Percentiles rank a stretch among this genome's conserved stretches.
These are phyloP conservation scores for Otis tarda DNA, from an alignment of 2,113 vertebrate genomes.

Conservation along the genomic window DNA sequence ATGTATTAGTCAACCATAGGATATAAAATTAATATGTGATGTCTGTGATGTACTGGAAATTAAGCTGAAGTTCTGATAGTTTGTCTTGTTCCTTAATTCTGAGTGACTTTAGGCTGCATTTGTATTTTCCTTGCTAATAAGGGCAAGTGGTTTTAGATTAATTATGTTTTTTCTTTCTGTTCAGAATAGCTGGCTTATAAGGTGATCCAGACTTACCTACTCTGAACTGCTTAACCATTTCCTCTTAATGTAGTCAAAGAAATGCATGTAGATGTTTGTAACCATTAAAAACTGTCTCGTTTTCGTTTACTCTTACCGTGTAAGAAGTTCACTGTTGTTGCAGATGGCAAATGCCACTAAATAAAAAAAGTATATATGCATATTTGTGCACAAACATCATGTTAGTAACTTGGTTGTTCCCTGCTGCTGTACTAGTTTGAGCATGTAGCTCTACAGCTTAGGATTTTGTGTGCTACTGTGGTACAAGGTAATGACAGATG, in stretches of 20 bases:
- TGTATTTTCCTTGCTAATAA: background rate
- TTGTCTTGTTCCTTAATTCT: background rate
- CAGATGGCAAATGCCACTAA: background rate
- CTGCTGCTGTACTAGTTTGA: background rate
- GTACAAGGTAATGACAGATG: background rate
- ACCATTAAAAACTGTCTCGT: background rate
- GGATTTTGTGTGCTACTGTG: background rate
- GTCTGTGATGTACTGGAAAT: background rate
- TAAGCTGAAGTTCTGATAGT: background rate
- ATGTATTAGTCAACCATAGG: background rate
- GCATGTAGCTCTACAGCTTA: background rate
- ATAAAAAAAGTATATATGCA: background rate
- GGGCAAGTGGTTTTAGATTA: background rate
- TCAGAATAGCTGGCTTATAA: background rate
- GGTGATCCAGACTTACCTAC: background rate
- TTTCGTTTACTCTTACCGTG: background rate
- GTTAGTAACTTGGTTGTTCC: background rate
- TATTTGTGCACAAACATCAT: background rate
- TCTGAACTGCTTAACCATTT: background rate
- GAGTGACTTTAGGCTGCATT: background rate
- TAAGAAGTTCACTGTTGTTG: background rate
- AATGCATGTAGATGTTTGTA: background rate
- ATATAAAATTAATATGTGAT: background rate
- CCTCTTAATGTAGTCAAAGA: background rate
- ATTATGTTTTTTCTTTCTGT: background rate